These are phyloP conservation scores for Drosophila longiperda DNA, from an alignment of 2,888 invertebrate species.

Conservation along the genomic window DNA sequence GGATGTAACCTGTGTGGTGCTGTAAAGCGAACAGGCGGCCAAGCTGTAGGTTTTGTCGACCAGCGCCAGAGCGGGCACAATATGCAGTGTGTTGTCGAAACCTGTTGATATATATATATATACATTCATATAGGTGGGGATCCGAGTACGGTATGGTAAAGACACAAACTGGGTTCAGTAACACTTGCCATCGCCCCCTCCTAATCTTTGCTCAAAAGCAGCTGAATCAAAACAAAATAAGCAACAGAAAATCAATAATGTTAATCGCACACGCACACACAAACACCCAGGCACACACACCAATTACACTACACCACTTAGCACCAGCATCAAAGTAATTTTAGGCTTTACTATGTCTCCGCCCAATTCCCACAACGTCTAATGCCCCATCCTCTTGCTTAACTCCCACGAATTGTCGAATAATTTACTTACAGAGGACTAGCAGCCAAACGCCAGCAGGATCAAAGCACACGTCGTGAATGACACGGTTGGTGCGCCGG, in stretches of 20 bases:
- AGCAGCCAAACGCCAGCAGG: slow-evolving; percentile 88
- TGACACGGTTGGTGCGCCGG: slow-evolving; percentile 83
- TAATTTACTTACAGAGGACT: slow-evolving; percentile 83
- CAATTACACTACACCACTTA: slow-evolving; percentile 11
- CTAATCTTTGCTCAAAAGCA: not conserved
- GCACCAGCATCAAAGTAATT: slow-evolving; percentile 55
- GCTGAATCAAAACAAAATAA: slow-evolving; percentile 67
- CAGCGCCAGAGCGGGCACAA: slow-evolving; percentile 83
- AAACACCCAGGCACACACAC: slow-evolving; percentile 7
- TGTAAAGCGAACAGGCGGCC: slow-evolving; percentile 76
- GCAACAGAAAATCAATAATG: slow-evolving; percentile 73
- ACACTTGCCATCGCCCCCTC: slow-evolving; percentile 23
- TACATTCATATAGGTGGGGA: not conserved
- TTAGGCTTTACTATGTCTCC: slow-evolving; percentile 46
- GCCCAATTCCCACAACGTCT: not conserved
- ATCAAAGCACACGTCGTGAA: slow-evolving; percentile 92
- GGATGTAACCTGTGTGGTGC: slow-evolving; percentile 84
- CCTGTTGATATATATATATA: slow-evolving; percentile 72
- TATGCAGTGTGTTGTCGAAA: slow-evolving; percentile 85
- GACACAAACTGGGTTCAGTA: slow-evolving; percentile 42
- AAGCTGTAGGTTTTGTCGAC: slow-evolving; percentile 80
- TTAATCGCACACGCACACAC: slow-evolving; percentile 45
- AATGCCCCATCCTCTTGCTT: not conserved
- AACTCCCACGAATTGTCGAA: slow-evolving; percentile 4
- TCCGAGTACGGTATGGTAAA: slow-evolving; percentile 10